Conservation (phyloP, 2,888 invertebrate genomes). For the Heteropelma amictum region DNA sequence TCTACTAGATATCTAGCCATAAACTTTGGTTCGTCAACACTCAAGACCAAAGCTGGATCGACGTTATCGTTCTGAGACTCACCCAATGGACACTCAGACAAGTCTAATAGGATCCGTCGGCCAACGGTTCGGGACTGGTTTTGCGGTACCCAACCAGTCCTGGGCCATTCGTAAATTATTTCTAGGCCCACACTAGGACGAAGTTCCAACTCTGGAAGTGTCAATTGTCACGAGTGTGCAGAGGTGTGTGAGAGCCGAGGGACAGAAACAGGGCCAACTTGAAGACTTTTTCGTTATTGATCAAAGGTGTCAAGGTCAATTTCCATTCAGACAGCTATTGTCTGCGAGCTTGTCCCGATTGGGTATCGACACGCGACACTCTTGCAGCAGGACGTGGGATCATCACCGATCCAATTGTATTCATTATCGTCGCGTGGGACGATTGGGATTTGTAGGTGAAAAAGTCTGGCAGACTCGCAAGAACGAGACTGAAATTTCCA, state of each 20-base stretch:
- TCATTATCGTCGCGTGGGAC: conserved; percentile 4
- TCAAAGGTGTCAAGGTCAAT: conserved; percentile 35
- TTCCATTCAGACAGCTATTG: conserved; percentile 32
- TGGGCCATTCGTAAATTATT: too few relatives aligned
- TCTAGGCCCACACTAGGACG: too few relatives aligned
- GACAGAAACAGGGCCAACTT: not conserved
- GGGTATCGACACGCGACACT: conserved; percentile 51
- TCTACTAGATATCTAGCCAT: too few relatives aligned
- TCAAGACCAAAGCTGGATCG: too few relatives aligned
- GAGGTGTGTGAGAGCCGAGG: conserved; percentile 18
- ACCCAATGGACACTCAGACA: too few relatives aligned
- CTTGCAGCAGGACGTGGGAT: conserved; percentile 28
- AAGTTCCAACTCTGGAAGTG: too few relatives aligned
- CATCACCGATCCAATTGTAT: conserved; percentile 11
- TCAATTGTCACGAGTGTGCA: conserved; percentile 44
- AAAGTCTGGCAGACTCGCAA: not conserved
- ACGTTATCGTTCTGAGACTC: too few relatives aligned
- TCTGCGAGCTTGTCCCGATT: conserved; percentile 39
- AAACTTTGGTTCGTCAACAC: too few relatives aligned
- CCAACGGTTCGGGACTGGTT: too few relatives aligned
- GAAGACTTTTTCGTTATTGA: conserved; percentile 26
- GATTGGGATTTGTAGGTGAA: conserved; percentile 14
- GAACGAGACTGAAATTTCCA: too few relatives aligned
- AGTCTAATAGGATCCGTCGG: too few relatives aligned
- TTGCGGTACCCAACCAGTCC: too few relatives aligned